Evolutionary conservation across 2,888 invertebrate species (phyloP).

Genomic region (Cecidostiba fungosa): DNA sequence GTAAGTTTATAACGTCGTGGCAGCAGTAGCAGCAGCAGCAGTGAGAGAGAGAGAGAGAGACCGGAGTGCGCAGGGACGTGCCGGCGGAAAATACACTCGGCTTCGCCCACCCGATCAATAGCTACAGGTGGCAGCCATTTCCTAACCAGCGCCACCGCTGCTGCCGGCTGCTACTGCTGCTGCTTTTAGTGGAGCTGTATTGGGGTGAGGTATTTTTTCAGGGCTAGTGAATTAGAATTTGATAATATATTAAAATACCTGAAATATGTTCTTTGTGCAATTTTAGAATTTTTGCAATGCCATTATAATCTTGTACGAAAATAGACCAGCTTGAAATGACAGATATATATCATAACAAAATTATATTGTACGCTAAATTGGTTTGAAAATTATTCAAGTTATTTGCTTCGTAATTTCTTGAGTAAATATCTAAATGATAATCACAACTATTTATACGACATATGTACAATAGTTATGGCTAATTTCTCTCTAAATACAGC

Average conservation of each 20-base stretch:
- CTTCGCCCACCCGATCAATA: constrained; percentile 78
- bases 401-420: no score
- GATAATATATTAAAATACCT: no score
- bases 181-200: neutral
- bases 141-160: constrained; percentile 73
- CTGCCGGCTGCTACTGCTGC: neutral
- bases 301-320: no score
- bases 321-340: no score
- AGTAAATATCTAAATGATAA: no score
- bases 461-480: neutral
- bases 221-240: neutral
- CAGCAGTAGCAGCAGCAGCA: neutral
- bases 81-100: constrained; percentile 72
- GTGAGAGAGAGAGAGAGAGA: constrained; percentile 30
- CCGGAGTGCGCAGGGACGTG: constrained; percentile 50
- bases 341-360: no score
- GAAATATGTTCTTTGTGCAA: no score
- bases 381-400: no score
- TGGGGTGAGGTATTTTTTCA: neutral
- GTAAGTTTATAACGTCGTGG: constrained; percentile 48
- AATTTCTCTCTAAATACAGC: no score
- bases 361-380: no score
- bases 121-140: constrained; percentile 81
- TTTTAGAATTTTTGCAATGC: no score
- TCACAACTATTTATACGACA: neutral